Evolutionary conservation across 2,888 invertebrate species (phyloP).

Genomic region (Imbricaverruca yamaguchii): DNA sequence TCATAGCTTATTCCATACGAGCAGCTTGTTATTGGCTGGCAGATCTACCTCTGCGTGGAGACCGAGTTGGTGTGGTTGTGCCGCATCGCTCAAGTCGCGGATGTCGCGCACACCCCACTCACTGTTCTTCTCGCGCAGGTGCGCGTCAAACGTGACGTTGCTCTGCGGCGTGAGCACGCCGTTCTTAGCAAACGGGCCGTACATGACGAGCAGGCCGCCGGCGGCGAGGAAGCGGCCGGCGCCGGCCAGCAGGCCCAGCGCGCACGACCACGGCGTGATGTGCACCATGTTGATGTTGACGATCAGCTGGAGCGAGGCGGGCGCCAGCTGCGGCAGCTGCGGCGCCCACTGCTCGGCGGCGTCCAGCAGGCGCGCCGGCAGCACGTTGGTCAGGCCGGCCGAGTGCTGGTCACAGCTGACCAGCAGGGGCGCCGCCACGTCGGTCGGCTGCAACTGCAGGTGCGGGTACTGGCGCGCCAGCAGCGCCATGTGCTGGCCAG

Average conservation of each 20-base stretch:
- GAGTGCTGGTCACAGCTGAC: slow-evolving; percentile 47
- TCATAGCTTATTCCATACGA: slow-evolving; percentile 49
- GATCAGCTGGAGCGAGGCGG: slow-evolving; percentile 58
- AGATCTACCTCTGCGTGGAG: slow-evolving; percentile 61
- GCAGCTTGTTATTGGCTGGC: slow-evolving; percentile 79
- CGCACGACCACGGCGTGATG: slow-evolving; percentile 65
- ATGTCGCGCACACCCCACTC: slow-evolving; percentile 77
- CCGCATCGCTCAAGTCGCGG: slow-evolving; percentile 56
- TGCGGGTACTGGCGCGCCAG: slow-evolving; percentile 53
- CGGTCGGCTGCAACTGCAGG: slow-evolving; percentile 71
- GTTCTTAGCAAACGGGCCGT: slow-evolving; percentile 73
- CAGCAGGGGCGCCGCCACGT: slow-evolving; percentile 56
- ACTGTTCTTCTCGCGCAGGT: slow-evolving; percentile 54
- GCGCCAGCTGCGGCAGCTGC: slow-evolving; percentile 30
- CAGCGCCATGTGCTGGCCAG: slow-evolving; percentile 31
- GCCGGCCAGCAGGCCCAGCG: slow-evolving; percentile 65
- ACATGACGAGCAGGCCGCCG: slow-evolving; percentile 55
- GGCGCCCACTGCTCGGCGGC: neutral
- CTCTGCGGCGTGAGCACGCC: slow-evolving; percentile 73
- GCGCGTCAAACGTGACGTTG: slow-evolving; percentile 68
- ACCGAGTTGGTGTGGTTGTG: slow-evolving; percentile 52
- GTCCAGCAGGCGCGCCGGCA: neutral
- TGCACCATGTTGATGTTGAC: slow-evolving; percentile 83
- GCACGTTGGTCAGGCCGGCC: neutral
- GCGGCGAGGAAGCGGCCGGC: slow-evolving; percentile 50